Evolutionary conservation across 35 echinoderm and acorn worm species (phyloP), one percentile per base, ranked within the genome.

Genomic region (Holothuria glaberrima): DNA sequence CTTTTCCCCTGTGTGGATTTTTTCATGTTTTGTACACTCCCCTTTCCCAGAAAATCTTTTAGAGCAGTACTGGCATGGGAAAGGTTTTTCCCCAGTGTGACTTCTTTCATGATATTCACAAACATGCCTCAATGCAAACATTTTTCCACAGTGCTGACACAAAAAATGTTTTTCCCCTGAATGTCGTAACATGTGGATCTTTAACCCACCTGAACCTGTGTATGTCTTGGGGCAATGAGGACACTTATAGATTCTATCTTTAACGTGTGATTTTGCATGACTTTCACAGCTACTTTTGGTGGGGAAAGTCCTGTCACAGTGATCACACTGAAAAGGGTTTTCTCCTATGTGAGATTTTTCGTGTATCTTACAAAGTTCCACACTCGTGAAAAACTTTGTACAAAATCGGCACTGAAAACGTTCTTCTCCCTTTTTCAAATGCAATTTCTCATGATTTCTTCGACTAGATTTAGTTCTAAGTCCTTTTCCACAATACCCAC

Each of bases 1-100:
- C 21, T 72, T 88, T 21, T 68, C n/a, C 12, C 24, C 61, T 26
- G 48, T 44, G 20, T 90, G 88, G 34, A 31, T n/a, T 74, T 65
- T 31, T 50, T 61, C 57, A 48, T 90, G 88, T 28, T 48, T 78
- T 26, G 29, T 22, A 18, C 46, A 56, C 17, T 45, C 30, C 16
- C 30, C 30, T 9, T 22, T 33, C 19, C 25, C 34, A 27, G 6
- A 4, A 54, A 90, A 90, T 33, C 22, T 21, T 27, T 90, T 90
- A 19, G 44, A 75, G 45, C 88, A 90, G 38, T 69, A 88, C 86
- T 71, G 21, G 71, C 86, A 88, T 28, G 27, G 17, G 44, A 71
- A 88, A 17, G 86, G 86, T 54, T 9, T 88, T 68, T 65, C 44
- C 52, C 65, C 65, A 24, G 61, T 68, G 36, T 88, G 86, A 71